Percentiles rank a stretch among this genome's conserved stretches.
Evolutionary conservation across 1,140 invertebrate species (phyloP).

Genomic region (Drosophila mayri): DNA sequence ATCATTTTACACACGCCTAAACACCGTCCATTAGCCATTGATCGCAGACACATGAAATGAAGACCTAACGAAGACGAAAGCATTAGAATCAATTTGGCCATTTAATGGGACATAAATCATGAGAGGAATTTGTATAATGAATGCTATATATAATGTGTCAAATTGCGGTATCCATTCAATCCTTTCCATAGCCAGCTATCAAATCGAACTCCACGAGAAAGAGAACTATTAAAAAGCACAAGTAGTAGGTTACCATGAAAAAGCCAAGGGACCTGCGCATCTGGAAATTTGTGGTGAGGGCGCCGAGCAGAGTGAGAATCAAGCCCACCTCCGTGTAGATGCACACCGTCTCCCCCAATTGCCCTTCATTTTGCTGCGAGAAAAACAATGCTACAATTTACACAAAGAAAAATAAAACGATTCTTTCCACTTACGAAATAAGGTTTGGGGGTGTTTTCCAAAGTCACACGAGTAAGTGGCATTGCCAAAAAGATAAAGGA

Average conservation of each 20-base stretch:
- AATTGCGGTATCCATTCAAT: background rate
- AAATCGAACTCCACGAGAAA: slow-evolving; percentile 14
- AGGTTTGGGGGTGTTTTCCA: accelerated
- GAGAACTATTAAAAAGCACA: background rate
- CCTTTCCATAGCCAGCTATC: slow-evolving; percentile 1
- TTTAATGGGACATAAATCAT: slow-evolving; percentile 50
- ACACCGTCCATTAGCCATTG: slow-evolving; percentile 36
- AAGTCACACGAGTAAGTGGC: background rate
- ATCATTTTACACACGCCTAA: slow-evolving; percentile 34
- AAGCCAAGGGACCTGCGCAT: slow-evolving; percentile 27
- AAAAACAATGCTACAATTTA: too few relatives aligned
- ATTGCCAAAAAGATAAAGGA: slow-evolving; percentile 26
- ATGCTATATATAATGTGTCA: background rate
- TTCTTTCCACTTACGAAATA: background rate
- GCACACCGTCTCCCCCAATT: slow-evolving; percentile 20
- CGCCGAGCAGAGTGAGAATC: slow-evolving; percentile 11
- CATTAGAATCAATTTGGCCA: slow-evolving; percentile 27
- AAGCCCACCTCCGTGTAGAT: slow-evolving; percentile 32
- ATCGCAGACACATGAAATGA: slow-evolving; percentile 25
- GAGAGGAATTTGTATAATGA: slow-evolving; percentile 27
- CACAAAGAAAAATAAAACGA: accelerated
- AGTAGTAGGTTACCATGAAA: slow-evolving; percentile 24
- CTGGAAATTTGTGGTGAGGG: slow-evolving; percentile 27
- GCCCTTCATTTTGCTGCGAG: background rate
- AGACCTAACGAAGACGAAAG: slow-evolving; percentile 33